A percentile compares a stretch with the other conserved stretches of the same genome.
Evolutionary conservation across 2,888 invertebrate species (phyloP).

Genomic region (Drosophila multiciliata): DNA sequence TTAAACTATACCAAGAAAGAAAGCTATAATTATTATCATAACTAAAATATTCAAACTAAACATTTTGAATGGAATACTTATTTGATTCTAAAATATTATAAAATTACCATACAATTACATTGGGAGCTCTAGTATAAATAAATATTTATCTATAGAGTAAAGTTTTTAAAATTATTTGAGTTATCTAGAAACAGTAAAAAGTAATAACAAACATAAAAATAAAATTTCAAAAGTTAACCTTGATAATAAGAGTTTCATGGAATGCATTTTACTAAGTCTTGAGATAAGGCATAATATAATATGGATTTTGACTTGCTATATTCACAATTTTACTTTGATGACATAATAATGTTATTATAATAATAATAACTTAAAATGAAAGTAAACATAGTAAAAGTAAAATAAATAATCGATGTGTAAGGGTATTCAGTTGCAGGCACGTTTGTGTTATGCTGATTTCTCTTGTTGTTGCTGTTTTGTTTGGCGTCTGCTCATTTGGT

Average conservation of each 20-base stretch:
- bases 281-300: too few species aligned
- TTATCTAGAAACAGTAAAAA: background rate
- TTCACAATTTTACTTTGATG: too few species aligned
- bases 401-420: background rate
- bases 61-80: background rate
- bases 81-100: background rate
- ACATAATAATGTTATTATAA: too few species aligned
- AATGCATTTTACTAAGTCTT: too few species aligned
- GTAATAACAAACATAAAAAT: too few species aligned
- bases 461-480: conserved; percentile 16
- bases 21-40: too few species aligned
- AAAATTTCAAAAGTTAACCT: background rate
- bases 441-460: too few species aligned
- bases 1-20: background rate
- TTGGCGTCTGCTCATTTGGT: conserved; percentile 33
- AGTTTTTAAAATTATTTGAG: too few species aligned
- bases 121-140: background rate
- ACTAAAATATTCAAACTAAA: background rate
- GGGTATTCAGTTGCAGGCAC: background rate
- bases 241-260: background rate
- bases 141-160: background rate
- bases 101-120: background rate
- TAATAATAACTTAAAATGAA: too few species aligned
- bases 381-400: too few species aligned
- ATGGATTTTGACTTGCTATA: too few species aligned